Conservation (phyloP, 2,888 invertebrate species). For the Drosophila nigricruria region DNA sequence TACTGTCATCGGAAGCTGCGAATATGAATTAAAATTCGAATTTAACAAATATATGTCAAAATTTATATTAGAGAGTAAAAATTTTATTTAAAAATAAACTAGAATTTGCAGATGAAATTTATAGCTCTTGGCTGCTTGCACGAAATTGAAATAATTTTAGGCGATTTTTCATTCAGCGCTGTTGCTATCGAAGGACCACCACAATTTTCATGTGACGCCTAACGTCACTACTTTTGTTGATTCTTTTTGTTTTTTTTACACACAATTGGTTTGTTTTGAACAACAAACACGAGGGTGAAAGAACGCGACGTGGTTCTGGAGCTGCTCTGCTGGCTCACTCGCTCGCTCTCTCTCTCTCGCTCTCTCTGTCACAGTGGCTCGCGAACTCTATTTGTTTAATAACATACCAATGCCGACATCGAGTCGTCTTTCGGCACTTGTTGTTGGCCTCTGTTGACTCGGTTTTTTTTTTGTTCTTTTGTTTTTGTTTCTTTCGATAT, state of each 20-base stretch:
- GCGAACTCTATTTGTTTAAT: constrained; percentile 28
- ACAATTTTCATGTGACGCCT: constrained; percentile 6
- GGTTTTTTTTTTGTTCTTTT: neutral
- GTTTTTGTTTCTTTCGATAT: neutral
- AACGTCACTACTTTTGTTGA: constrained; percentile 14
- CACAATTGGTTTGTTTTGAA: constrained; percentile 38
- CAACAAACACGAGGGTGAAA: constrained; percentile 30
- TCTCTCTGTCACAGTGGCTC: neutral
- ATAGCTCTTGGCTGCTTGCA: no score
- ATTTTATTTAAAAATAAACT: no score
- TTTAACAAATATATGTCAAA: no score
- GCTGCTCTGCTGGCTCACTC: constrained; percentile 6
- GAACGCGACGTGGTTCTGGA: constrained; percentile 29
- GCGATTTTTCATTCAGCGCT: neutral
- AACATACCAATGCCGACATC: constrained; percentile 17
- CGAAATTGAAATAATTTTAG: neutral
- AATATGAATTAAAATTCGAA: neutral
- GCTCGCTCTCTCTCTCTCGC: neutral
- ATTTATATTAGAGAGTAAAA: no score
- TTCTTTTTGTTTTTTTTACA: constrained; percentile 13
- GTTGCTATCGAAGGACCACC: constrained; percentile 39
- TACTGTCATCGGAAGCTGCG: neutral
- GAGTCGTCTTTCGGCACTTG: constrained; percentile 12
- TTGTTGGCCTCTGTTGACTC: constrained; percentile 31
- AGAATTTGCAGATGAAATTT: no score